Base-by-base conservation (phyloP, 2,797 vertebrate species). In the Aplochiton taeniatus region DNA sequence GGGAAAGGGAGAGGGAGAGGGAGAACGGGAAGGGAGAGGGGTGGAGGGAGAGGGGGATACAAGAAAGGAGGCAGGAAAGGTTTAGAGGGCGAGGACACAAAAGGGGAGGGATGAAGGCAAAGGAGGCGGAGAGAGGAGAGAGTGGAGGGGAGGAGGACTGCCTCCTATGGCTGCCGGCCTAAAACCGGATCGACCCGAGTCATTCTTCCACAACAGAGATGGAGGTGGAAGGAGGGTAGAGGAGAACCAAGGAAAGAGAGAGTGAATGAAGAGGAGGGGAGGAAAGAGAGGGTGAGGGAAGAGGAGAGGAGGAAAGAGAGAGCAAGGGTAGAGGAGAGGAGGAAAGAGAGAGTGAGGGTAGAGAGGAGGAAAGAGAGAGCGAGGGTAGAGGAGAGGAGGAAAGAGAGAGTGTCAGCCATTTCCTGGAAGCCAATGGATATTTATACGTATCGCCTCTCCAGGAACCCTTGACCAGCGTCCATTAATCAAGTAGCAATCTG, bases 1-100 rank as follows among this genome's bases (percentile, higher is more conserved):
- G 62, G 58, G 56, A 49, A 45, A 47, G 9, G 14, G 68, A 65
- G 57, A 55, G 61, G 50, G n/a, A 60, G 58, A 74, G 49, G 67
- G 52, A 57, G 52, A 46, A 9, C 16, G n/a, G 3, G 46, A 47
- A 45, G 44, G 45, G 31, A 17, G 54, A n/a, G 44, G 4, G 44
- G 7, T 31, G 11, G 47, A 48, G 47, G 12, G 47, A 48, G 47
- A 9, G 8, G 14, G 47, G 14, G 47, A 48, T 4, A 48, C 11
- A 48, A 2, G 11, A 10, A n/a, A 49, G 48, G 48, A n/a, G 14
- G 46, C 12, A n/a, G 14, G 46, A 48, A 14, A 1, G 9, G 14
- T 11, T 14, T 5, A 9, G 11, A 12, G 18, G 31, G 41, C 11
- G 51, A 19, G 17, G 61, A 45, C 8, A 11, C 31, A 5, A 50